Base-by-base conservation (phyloP, 1,140 invertebrate species). In the Idris sp. region DNA sequence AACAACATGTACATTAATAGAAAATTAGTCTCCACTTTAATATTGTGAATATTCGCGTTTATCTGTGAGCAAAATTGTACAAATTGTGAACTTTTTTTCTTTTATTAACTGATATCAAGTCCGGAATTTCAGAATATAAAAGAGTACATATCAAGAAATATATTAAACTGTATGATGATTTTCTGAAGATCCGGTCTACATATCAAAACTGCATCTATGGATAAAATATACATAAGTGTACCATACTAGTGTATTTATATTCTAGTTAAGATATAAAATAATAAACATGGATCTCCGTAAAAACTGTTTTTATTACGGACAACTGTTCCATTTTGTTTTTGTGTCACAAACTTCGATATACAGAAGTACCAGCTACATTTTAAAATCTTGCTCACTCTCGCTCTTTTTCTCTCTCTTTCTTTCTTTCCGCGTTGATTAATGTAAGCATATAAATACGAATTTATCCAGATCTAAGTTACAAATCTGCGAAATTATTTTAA, bases 231-330 rank as follows among this genome's bases (percentile, higher is more conserved):
- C 19, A 58, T 30, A 58, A 33, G 15, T 58, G 64, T 68, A 68
- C 22, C 33, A 68, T 68, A 68, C 10, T 31, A 58, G 10, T 54
- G 16, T 58, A 56, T 49, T 48, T 54, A 58, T 56, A 41, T 44
- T 51, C 13, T 10, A 38, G 36, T 28, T 13, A 51, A 26, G 30
- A 36, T 16, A n/a, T n/a, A n/a, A n/a, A 69, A 22, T 13, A 53
- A 69, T 44, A 65, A 58, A 41, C 19, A 31, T 31, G 9, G 13
- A 65, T 51, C 14, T 73, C 48, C 68, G 54, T 68, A 68, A 68
- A 76, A 76, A 76, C 38, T 48, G 28, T 62, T 56, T 76, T 76
- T 71, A 76, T 76, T 76, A 76, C 36, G 65, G 51, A 22, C 59
- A 76, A 68, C 49, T 38, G 44, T 67, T 41, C 19, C 19, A 6